Evolutionary conservation across 2,888 invertebrate genomes (phyloP), one percentile per base, ranked within the genome.

Genomic region (Zele albiditarsus): DNA sequence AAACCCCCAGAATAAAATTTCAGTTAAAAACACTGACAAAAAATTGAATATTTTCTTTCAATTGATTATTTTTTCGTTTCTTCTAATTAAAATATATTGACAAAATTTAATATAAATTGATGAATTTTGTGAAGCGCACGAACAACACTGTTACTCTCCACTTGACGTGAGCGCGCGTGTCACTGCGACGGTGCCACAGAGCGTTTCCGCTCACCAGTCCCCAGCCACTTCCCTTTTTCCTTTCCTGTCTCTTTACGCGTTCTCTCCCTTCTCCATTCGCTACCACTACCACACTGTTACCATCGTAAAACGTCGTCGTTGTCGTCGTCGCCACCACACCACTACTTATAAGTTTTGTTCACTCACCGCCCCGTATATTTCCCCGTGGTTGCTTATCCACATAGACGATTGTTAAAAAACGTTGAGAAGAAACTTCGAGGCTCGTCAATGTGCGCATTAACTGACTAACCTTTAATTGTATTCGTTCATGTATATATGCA

Each of bases 111-210:
- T 10, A 60, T 42, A 23, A 63, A 38, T 14, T 25, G 42, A 66
- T 8, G 16, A 33, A 63, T 33, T 63, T n/a, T n/a, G n/a, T 3
- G 16, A 33, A 63, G 49, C 49, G 49, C 49, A 20, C 3, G 6
- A 8, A 53, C 4, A 53, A 53, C 4, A 53, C 1, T 53, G 8
- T 53, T 53, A 53, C 20, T 79, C 85, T 84, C 87, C 87, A 87
- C 89, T 88, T 88, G 89, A 87, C 87, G 88, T 86, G 87, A 87
- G 87, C 86, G 86, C 82, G 89, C 87, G 89, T 88, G 89, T 88
- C 89, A 89, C 89, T 89, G 87, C 86, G 88, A 86, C 88, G 86
- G 85, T 83, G 86, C 84, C 84, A 83, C 85, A 83, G 81, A 81
- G 84, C 88, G 89, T 88, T 89, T 89, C 89, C 89, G 89, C 88